Percentiles rank a stretch among this genome's conserved stretches.
Conservation (phyloP, 2,113 vertebrate species). For the Lagopus leucura region DNA sequence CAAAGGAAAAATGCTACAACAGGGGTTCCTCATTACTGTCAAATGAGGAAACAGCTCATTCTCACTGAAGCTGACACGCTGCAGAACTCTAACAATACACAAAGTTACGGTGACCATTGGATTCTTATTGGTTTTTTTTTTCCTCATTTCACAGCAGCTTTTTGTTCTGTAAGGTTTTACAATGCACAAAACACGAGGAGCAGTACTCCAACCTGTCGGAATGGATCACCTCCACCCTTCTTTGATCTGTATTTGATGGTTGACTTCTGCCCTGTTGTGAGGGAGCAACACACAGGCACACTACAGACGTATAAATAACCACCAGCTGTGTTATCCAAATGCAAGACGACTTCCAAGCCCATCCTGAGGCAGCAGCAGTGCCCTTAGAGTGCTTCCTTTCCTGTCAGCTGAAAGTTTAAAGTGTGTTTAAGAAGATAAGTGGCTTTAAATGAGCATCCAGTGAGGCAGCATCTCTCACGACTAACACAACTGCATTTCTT, state of each 20-base stretch:
- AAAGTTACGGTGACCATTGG: too few species aligned
- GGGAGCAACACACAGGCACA: not conserved
- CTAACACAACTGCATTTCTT: not conserved
- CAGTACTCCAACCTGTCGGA: not conserved
- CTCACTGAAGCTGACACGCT: not conserved
- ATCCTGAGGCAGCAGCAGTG: not conserved
- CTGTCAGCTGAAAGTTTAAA: not conserved
- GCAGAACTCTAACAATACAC: not conserved
- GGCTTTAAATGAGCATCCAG: not conserved
- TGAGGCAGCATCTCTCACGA: not conserved
- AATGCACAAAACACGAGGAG: fast-evolving
- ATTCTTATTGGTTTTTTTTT: not conserved
- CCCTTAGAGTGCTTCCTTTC: not conserved
- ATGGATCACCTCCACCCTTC: not conserved
- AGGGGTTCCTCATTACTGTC: not conserved
- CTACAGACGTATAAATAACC: not conserved
- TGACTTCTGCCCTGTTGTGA: not conserved
- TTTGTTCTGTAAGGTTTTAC: not conserved
- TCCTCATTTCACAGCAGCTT: not conserved
- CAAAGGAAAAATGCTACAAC: not conserved
- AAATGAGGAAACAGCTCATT: not conserved
- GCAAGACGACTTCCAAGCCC: not conserved
- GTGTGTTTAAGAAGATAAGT: not conserved
- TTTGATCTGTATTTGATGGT: not conserved
- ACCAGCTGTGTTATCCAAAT: not conserved